Evolutionary conservation across 92 coral and sea anemone species (phyloP).

Genomic region (Galaxea fascicularis): DNA sequence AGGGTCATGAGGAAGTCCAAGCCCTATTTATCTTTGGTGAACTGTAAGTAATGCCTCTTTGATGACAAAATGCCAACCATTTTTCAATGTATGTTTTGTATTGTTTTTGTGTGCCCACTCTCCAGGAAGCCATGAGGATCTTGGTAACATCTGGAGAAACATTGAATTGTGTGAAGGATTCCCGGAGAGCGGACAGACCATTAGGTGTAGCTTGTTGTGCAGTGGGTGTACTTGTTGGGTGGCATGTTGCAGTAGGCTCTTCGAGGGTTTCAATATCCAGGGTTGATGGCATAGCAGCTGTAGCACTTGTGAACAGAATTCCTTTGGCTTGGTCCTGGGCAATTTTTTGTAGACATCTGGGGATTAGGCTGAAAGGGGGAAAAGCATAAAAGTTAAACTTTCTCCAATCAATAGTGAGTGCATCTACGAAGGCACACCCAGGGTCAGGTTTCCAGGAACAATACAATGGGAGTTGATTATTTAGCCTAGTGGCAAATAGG

Average conservation of each 20-base stretch:
- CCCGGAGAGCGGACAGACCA: conserved; percentile 53
- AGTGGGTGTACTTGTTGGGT: too few species aligned
- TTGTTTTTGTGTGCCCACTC: conserved; percentile 44
- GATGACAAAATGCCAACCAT: conserved; percentile 50
- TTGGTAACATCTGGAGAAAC: conserved; percentile 49
- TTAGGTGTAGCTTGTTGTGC: conserved; percentile 29
- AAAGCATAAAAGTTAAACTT: conserved; percentile 3
- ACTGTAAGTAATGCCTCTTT: conserved; percentile 45
- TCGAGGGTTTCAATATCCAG: not conserved
- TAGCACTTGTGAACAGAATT: conserved; percentile 37
- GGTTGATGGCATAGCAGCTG: conserved; percentile 21
- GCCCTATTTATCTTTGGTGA: conserved; percentile 36
- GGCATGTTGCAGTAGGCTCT: too few species aligned
- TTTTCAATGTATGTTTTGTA: conserved; percentile 34
- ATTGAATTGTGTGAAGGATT: not conserved
- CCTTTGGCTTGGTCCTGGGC: not conserved
- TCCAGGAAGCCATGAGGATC: conserved; percentile 52
- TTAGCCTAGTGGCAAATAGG: too few species aligned
- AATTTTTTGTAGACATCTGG: conserved; percentile 9
- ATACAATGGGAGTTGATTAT: not conserved
- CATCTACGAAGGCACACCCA: too few species aligned
- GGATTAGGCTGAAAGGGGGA: conserved; percentile 25
- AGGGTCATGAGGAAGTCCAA: too few species aligned
- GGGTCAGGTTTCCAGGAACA: conserved; percentile 37
- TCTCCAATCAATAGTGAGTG: too few species aligned